Percentiles rank a stretch among this genome's conserved stretches.
Evolutionary conservation across 2,888 invertebrate genomes (phyloP).

Genomic region (Nesidiocoris tenuis): DNA sequence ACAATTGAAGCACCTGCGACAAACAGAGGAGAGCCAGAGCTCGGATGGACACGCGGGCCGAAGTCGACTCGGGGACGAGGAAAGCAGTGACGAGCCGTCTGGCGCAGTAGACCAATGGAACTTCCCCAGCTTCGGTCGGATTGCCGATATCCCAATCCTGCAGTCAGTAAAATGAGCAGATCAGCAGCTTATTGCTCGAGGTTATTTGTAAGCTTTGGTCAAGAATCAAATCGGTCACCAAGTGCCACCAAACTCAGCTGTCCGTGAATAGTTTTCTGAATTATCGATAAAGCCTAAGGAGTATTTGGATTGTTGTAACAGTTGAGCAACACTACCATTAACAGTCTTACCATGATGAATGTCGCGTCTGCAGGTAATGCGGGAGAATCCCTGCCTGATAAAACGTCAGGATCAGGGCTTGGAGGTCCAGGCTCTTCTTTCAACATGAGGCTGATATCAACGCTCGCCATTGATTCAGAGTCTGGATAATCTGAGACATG

Average conservation of each 20-base stretch:
- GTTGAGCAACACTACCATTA: no score
- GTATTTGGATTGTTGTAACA: no score
- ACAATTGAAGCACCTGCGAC: constrained; percentile 69
- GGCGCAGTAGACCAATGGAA: constrained; percentile 70
- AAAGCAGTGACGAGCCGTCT: constrained; percentile 72
- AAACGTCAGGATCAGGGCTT: constrained; percentile 44
- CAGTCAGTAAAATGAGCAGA: background rate
- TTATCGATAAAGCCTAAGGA: no score
- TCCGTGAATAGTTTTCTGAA: no score
- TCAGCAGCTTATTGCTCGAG: no score
- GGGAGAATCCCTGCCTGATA: constrained; percentile 47
- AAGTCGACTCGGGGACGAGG: constrained; percentile 65
- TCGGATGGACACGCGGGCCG: constrained; percentile 85
- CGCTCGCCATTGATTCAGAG: constrained; percentile 45
- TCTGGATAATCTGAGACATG: constrained; percentile 46
- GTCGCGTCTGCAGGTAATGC: constrained; percentile 44
- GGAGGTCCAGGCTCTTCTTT: constrained; percentile 31
- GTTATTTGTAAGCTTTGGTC: no score
- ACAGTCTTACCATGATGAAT: constrained; percentile 35
- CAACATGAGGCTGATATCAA: constrained; percentile 33
- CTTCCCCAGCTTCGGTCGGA: constrained; percentile 62
- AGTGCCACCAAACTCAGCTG: no score
- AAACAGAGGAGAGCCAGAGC: constrained; percentile 80
- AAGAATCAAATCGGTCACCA: no score
- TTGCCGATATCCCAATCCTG: constrained; percentile 63